Evolutionary conservation across 2,888 invertebrate genomes (phyloP).

Genomic region (Nomada fucata): DNA sequence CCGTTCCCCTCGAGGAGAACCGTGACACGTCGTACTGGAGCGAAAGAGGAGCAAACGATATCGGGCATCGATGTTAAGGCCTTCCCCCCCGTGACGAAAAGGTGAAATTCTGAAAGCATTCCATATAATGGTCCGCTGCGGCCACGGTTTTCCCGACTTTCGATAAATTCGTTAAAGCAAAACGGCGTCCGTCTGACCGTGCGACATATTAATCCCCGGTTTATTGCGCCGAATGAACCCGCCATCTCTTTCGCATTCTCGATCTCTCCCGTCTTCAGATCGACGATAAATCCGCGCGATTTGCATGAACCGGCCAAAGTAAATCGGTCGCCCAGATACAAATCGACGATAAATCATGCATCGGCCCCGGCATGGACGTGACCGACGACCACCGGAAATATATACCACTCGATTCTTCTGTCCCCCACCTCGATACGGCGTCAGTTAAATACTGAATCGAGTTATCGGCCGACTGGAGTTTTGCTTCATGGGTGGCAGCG

Average conservation of each 20-base stretch:
- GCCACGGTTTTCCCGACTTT: conserved; percentile 26
- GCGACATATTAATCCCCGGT: conserved; percentile 9
- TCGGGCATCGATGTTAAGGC: neutral
- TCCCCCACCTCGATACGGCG: conserved; percentile 1
- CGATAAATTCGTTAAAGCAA: conserved; percentile 5
- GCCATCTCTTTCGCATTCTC: neutral
- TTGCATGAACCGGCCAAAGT: conserved; percentile 36
- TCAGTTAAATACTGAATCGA: conserved; percentile 28
- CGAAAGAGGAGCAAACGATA: conserved; percentile 14
- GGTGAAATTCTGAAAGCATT: conserved; percentile 29
- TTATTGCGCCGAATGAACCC: neutral
- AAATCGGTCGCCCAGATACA: conserved; percentile 34
- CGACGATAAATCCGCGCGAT: conserved; percentile 32
- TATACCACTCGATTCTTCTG: conserved; percentile 31
- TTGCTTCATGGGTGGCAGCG: conserved; percentile 40
- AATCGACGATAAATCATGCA: conserved; percentile 54
- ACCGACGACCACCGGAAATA: conserved; percentile 23
- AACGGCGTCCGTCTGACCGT: neutral
- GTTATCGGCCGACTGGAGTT: conserved; percentile 12
- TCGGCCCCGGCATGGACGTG: conserved; percentile 13
- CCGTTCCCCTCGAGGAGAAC: conserved; percentile 4
- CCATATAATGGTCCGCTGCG: neutral
- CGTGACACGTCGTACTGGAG: neutral
- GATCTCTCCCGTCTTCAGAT: neutral
- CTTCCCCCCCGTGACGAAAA: conserved; percentile 9